These are phyloP conservation scores for Corapipo altera DNA, from an alignment of 2,113 vertebrate species.

Conservation along the genomic window DNA sequence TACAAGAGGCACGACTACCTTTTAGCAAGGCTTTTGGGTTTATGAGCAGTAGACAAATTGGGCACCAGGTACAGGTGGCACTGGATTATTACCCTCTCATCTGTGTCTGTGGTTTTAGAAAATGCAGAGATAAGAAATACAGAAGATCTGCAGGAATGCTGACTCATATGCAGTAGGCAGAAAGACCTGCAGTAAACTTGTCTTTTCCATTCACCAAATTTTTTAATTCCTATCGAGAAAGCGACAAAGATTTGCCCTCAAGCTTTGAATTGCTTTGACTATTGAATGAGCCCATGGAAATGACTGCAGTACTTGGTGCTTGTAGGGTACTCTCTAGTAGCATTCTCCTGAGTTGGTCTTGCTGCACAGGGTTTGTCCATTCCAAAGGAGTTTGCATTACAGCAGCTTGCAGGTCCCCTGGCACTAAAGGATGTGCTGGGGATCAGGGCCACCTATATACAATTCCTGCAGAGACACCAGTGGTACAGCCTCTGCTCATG, in stretches of 20 bases:
- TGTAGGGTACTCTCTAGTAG: neutral
- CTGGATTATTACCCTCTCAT: neutral
- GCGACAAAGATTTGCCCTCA: neutral
- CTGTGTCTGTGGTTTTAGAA: neutral
- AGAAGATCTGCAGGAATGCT: neutral
- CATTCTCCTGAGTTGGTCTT: neutral
- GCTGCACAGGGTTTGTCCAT: neutral
- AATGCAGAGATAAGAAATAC: neutral
- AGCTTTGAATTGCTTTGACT: neutral
- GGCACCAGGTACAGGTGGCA: neutral
- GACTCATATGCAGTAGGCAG: neutral
- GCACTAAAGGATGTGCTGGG: neutral
- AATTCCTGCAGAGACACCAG: neutral
- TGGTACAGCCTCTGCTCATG: neutral
- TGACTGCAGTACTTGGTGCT: neutral
- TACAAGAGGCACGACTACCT: neutral
- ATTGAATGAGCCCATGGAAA: neutral
- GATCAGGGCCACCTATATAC: too few relatives aligned
- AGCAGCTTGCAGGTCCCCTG: rapidly evolving
- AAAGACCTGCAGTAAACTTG: neutral
- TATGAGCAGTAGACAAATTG: neutral
- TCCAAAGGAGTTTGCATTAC: neutral
- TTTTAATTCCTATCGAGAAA: neutral
- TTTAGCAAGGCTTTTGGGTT: neutral
- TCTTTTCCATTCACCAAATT: neutral